Conservation (phyloP, 1,140 invertebrate genomes). For the Leucophenga varia region DNA sequence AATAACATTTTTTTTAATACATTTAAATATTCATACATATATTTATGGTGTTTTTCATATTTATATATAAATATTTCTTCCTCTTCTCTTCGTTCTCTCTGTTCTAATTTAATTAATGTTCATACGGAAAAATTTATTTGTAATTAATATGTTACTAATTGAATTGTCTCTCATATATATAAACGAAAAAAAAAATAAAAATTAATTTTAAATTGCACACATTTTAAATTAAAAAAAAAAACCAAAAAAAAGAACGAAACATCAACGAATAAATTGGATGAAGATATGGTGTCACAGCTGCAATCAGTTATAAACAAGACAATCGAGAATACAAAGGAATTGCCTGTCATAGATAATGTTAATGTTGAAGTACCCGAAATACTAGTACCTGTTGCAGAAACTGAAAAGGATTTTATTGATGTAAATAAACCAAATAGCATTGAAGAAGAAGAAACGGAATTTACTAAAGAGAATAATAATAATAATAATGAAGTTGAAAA, state of each 20-base stretch:
- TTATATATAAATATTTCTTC: constrained; percentile 20
- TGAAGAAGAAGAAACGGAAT: too few species aligned
- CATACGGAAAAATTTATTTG: constrained; percentile 4
- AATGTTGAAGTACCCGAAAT: constrained; percentile 15
- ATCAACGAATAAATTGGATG: constrained; percentile 23
- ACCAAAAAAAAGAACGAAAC: constrained; percentile 2
- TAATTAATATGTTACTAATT: too few species aligned
- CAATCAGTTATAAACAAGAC: constrained; percentile 53
- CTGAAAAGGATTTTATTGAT: background rate
- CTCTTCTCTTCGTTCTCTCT: constrained; percentile 26
- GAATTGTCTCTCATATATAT: too few species aligned
- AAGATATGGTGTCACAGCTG: constrained; percentile 47
- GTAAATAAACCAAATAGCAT: too few species aligned
- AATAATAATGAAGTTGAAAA: too few species aligned
- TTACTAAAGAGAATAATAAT: too few species aligned
- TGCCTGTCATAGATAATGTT: constrained; percentile 34
- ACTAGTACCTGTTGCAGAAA: constrained; percentile 22
- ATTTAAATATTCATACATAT: constrained; percentile 8
- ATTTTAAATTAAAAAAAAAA: too few species aligned
- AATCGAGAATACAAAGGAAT: constrained; percentile 51
- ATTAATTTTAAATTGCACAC: too few species aligned
- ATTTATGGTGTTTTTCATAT: constrained; percentile 39
- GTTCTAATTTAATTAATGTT: constrained; percentile 31
- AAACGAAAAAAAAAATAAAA: too few species aligned
- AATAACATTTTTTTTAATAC: background rate